Conservation (phyloP, 2,888 invertebrate genomes). For the Clepsis dumicolana region DNA sequence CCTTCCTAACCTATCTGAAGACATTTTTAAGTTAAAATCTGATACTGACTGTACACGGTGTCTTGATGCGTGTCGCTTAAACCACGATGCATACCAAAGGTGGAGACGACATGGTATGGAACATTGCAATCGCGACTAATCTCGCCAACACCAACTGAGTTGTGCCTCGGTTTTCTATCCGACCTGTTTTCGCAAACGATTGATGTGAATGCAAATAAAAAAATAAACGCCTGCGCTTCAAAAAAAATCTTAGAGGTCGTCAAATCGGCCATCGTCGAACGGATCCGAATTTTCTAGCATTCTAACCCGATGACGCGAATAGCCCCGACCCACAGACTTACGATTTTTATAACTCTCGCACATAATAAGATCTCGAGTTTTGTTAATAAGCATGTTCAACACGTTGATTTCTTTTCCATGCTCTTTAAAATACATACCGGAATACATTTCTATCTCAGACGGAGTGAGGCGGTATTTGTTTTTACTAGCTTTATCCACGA, state of each 20-base stretch:
- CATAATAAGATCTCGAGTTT: constrained; percentile 62
- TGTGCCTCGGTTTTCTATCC: too few relatives aligned
- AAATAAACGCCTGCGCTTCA: background rate
- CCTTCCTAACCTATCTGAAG: too few relatives aligned
- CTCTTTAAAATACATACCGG: constrained; percentile 55
- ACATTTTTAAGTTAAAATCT: too few relatives aligned
- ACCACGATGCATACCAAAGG: too few relatives aligned
- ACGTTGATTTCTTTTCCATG: constrained; percentile 59
- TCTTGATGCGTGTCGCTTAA: too few relatives aligned
- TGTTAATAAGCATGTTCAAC: constrained; percentile 61
- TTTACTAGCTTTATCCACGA: constrained; percentile 45
- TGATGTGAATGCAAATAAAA: too few relatives aligned
- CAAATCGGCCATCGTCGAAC: background rate
- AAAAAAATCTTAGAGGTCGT: background rate
- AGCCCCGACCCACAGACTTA: constrained; percentile 65
- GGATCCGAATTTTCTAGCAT: too few relatives aligned
- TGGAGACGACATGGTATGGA: too few relatives aligned
- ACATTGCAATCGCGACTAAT: too few relatives aligned
- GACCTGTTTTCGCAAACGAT: too few relatives aligned
- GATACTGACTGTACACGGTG: too few relatives aligned
- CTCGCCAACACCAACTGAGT: too few relatives aligned
- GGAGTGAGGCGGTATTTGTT: constrained; percentile 53
- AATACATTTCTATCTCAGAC: constrained; percentile 61
- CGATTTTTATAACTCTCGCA: constrained; percentile 62
- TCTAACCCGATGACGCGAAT: background rate